Conservation (phyloP, 2,888 invertebrate species). For the Myopa testacea region DNA sequence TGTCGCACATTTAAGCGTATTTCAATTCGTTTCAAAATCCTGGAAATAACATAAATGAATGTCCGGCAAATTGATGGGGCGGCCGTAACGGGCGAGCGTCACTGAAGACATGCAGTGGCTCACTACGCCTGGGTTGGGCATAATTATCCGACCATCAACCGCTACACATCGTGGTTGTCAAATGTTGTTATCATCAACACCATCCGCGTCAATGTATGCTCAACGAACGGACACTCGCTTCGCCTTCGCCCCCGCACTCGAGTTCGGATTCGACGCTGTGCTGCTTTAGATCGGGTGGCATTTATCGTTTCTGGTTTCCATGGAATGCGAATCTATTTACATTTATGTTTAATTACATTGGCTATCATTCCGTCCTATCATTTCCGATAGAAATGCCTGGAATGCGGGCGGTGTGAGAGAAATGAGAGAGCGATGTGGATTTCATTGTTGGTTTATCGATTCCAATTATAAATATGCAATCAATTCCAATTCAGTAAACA, state of each 20-base stretch:
- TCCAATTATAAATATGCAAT: constrained; percentile 9
- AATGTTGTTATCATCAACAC: constrained; percentile 35
- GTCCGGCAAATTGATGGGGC: constrained; percentile 4
- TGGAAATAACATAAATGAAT: constrained; percentile 6
- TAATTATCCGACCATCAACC: constrained; percentile 27
- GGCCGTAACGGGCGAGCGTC: constrained; percentile 10
- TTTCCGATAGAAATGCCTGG: constrained; percentile 27
- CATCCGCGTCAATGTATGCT: constrained; percentile 19
- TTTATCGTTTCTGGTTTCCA: neutral
- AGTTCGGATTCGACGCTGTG: too few relatives aligned
- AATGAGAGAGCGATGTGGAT: neutral
- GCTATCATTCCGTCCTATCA: constrained; percentile 20
- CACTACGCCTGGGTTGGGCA: neutral
- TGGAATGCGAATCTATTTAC: constrained; percentile 8
- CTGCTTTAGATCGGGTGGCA: neutral
- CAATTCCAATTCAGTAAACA: neutral
- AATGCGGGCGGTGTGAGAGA: neutral
- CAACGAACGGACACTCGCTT: neutral
- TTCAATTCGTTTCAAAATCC: constrained; percentile 15
- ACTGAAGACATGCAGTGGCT: neutral
- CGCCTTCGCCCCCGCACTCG: too few relatives aligned
- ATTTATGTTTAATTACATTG: constrained; percentile 17
- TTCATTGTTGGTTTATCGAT: neutral
- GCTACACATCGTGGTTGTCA: constrained; percentile 33
- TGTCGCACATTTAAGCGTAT: neutral